Conservation (phyloP, 2,113 vertebrate species). For the Leuciscus idus region DNA sequence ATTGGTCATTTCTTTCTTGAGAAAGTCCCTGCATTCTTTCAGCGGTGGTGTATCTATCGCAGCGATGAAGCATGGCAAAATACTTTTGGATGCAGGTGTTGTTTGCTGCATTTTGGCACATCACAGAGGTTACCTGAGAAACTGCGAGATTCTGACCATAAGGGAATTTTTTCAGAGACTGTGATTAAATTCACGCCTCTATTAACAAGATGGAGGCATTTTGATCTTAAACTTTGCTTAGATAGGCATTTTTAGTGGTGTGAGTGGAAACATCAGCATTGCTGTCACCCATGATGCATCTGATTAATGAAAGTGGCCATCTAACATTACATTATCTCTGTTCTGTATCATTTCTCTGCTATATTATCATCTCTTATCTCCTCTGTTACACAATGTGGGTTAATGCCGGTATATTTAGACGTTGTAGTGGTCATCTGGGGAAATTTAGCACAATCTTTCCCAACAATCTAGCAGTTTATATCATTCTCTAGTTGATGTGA, state of each 20-base stretch:
- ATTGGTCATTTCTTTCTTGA: constrained; percentile 64
- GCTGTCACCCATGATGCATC: constrained; percentile 37
- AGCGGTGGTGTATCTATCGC: constrained; percentile 56
- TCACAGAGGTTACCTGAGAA: constrained; percentile 54
- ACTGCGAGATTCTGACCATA: constrained; percentile 59
- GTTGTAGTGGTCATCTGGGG: constrained; percentile 16
- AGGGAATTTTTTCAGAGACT: constrained; percentile 29
- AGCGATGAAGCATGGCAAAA: constrained; percentile 68
- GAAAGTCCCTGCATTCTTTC: constrained; percentile 63
- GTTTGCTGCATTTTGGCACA: constrained; percentile 56
- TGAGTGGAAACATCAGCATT: constrained; percentile 44
- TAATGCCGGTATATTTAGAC: constrained; percentile 36
- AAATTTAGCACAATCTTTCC: constrained; percentile 32
- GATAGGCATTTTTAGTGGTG: constrained; percentile 57
- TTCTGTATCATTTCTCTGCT: constrained; percentile 13
- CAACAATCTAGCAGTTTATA: constrained; percentile 29
- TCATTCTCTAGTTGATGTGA: constrained; percentile 19
- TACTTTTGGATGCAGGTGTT: constrained; percentile 73
- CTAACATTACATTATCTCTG: constrained; percentile 22
- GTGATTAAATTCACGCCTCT: constrained; percentile 65
- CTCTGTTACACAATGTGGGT: constrained; percentile 37
- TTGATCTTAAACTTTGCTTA: constrained; percentile 63
- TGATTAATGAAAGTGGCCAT: constrained; percentile 50
- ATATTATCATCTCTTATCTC: constrained; percentile 20
- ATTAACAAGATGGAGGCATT: constrained; percentile 67